Conservation (phyloP, 2,797 vertebrate species). For the Pseudochirops cupreus region DNA sequence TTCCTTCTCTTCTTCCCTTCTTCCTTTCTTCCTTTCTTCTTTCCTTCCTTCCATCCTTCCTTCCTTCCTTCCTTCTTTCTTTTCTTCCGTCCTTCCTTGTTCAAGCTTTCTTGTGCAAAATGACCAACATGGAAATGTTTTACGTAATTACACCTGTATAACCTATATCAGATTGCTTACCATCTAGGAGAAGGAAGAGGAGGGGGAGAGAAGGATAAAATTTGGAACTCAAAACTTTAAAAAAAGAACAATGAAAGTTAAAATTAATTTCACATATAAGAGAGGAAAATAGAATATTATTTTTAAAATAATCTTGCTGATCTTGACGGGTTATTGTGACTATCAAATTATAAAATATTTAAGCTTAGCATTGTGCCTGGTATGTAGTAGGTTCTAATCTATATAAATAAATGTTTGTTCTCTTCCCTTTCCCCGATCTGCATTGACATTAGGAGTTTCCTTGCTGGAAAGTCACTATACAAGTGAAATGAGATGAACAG, state of each 20-base stretch:
- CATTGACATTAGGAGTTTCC: neutral
- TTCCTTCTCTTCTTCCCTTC: too few relatives aligned
- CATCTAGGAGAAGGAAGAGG: too few relatives aligned
- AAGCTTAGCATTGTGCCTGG: neutral
- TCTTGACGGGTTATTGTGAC: neutral
- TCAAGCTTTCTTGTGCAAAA: neutral
- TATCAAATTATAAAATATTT: neutral
- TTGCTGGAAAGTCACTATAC: neutral
- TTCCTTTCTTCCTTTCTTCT: neutral
- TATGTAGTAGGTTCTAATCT: neutral
- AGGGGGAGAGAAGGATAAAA: too few relatives aligned
- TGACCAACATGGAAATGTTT: neutral
- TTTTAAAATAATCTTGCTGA: neutral
- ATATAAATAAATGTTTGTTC: neutral
- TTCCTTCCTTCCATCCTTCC: too few relatives aligned
- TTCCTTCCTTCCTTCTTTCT: too few relatives aligned
- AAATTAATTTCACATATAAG: neutral
- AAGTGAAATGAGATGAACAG: neutral
- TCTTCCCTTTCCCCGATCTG: neutral
- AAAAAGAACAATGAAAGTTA: neutral
- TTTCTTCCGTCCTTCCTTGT: neutral
- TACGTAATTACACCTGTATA: too few relatives aligned
- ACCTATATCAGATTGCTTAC: too few relatives aligned
- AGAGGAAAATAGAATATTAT: neutral
- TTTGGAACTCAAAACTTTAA: neutral